Base-by-base conservation (phyloP, 92 coral and sea anemone species). In the Zoanthus sociatus region DNA sequence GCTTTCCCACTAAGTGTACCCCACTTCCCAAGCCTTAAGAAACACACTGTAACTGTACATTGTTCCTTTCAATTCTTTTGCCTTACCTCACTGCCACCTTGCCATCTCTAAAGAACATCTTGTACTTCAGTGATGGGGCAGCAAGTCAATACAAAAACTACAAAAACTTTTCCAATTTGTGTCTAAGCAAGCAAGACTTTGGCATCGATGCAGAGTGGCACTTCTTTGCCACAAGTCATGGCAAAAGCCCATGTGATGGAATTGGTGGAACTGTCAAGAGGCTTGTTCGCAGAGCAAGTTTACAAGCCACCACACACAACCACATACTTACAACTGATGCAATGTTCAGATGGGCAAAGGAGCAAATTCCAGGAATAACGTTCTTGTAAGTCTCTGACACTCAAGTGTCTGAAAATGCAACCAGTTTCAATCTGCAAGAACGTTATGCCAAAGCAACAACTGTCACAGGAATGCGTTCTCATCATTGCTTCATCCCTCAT, bases 1-100 rank as follows among this genome's bases (percentile, higher is more conserved):
- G n/a, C n/a, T n/a, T n/a, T n/a, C n/a, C n/a, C n/a, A n/a, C n/a
- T n/a, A n/a, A n/a, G n/a, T n/a, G n/a, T n/a, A n/a, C n/a, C n/a
- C n/a, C n/a, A n/a, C n/a, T n/a, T n/a, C n/a, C n/a, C n/a, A n/a
- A n/a, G n/a, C n/a, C n/a, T n/a, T n/a, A n/a, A n/a, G n/a, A n/a
- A n/a, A n/a, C n/a, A 84, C 46, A 60, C 88, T n/a, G 16, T 67
- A 58, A 60, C 88, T 84, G 88, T 84, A 3, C 63, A 84, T 68
- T 64, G 68, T 18, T 84, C 46, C 71, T 84, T 47, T 68, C 46
- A 26, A 26, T 6, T 17, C 31, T 4, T 14, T 71, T 42, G 30
- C 60, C 30, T 10, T 54, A 14, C 51, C 61, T 55, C 75, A 26
- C 26, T 26, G 26, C 26, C 26, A 26, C 26, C 26, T 26, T 26